These are phyloP conservation scores for Boloria euphrosyne DNA, from an alignment of 2,888 invertebrate genomes.

Conservation along the genomic window DNA sequence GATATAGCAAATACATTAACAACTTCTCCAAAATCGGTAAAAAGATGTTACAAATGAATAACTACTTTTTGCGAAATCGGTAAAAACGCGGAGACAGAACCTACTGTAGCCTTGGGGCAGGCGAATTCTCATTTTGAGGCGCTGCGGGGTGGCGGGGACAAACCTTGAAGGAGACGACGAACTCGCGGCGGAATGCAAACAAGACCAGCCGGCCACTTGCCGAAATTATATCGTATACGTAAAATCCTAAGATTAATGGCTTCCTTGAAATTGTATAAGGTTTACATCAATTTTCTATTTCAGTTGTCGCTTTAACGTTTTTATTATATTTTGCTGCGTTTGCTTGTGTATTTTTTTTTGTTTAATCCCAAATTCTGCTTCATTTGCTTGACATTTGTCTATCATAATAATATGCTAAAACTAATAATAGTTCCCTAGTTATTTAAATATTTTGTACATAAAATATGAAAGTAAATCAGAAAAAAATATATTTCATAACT, in stretches of 20 bases:
- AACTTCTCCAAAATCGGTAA: neutral
- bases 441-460: no score
- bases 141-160: constrained; percentile 57
- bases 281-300: neutral
- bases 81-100: constrained; percentile 35
- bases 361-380: no score
- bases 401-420: no score
- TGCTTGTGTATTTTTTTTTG: no score
- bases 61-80: constrained; percentile 11
- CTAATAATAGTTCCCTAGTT: no score
- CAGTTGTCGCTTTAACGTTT: no score
- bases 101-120: constrained; percentile 40
- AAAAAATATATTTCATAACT: constrained; percentile 2
- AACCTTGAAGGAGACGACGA: constrained; percentile 74
- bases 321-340: no score
- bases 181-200: constrained; percentile 74
- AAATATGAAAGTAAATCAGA: neutral
- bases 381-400: no score
- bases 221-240: constrained; percentile 57
- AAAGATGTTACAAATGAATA: neutral
- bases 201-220: constrained; percentile 61
- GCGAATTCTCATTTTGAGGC: constrained; percentile 53
- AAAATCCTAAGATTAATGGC: constrained; percentile 39
- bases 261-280: neutral
- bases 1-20: no score